phyloP scores from a whole-genome alignment of 1,140 invertebrate genomes.

The Chymomyza costata region DNA sequence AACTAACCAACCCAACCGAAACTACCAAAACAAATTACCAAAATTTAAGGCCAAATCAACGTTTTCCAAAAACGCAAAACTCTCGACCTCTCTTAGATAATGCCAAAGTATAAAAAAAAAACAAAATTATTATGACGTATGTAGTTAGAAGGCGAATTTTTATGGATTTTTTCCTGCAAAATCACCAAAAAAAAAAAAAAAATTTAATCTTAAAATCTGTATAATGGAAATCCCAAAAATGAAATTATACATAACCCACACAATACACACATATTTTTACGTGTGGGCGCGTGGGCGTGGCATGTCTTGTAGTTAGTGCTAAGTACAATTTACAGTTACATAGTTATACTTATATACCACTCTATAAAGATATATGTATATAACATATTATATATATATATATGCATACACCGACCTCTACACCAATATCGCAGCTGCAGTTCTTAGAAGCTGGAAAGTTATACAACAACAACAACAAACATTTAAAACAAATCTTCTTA shows the following conservation, averaged over 20 bases:
- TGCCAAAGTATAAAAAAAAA: conserved; percentile 33
- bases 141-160: conserved; percentile 61
- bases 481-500: conserved; percentile 39
- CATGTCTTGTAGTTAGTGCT: conserved; percentile 46
- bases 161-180: conserved; percentile 57
- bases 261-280: conserved; percentile 23
- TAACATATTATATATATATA: conserved; percentile 28
- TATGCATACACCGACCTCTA: conserved; percentile 40
- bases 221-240: not conserved
- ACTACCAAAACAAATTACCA: conserved; percentile 56
- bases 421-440: conserved; percentile 46
- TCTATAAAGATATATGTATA: conserved; percentile 25
- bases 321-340: conserved; percentile 66
- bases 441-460: conserved; percentile 49
- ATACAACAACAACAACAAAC: conserved; percentile 28
- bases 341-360: conserved; percentile 42
- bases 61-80: conserved; percentile 65
- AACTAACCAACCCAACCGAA: conserved; percentile 46
- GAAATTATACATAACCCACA: conserved; percentile 38
- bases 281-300: conserved; percentile 28
- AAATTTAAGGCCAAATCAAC: conserved; percentile 55
- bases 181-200: conserved; percentile 5
- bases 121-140: conserved; percentile 9
- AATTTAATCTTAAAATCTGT: too few species aligned
- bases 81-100: conserved; percentile 57